Percentiles rank a stretch among this genome's conserved stretches.
Conservation (phyloP, 2,888 invertebrate genomes). For the Tinea trinotella region DNA sequence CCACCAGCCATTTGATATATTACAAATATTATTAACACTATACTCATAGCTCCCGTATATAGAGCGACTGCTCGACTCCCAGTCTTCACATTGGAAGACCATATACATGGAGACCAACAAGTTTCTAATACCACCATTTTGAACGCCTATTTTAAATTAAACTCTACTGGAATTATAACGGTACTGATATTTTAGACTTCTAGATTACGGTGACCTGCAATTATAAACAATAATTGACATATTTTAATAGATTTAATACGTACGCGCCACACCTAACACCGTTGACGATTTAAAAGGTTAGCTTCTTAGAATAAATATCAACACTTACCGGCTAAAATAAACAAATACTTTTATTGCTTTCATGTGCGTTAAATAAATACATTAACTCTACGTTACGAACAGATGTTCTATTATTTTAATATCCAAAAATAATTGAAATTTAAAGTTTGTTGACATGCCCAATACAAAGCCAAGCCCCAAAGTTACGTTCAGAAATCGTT, state of each 20-base stretch:
- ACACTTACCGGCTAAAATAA: neutral
- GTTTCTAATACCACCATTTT: conserved; percentile 81
- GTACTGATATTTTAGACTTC: neutral
- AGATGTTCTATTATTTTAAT: neutral
- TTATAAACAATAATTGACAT: neutral
- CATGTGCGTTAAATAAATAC: neutral
- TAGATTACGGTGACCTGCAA: neutral
- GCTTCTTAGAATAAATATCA: neutral
- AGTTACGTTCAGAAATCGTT: neutral
- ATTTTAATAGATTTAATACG: neutral
- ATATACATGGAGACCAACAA: conserved; percentile 92
- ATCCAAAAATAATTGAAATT: neutral
- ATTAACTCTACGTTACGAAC: neutral
- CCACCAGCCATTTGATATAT: conserved; percentile 88
- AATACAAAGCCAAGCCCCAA: neutral
- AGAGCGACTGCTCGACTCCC: conserved; percentile 85
- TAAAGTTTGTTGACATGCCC: conserved; percentile 8
- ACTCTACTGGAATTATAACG: neutral
- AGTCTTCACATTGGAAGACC: conserved; percentile 83
- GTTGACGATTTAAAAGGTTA: conserved; percentile 22
- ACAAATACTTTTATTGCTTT: neutral
- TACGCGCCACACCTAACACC: conserved; percentile 25
- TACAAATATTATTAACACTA: conserved; percentile 81
- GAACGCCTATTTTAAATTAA: conserved; percentile 2
- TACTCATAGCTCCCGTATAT: conserved; percentile 82